A percentile compares a stretch with the other conserved stretches of the same genome.
These are phyloP conservation scores for Hemibagrus guttatus DNA, from an alignment of 2,797 vertebrate species.

Conservation along the genomic window DNA sequence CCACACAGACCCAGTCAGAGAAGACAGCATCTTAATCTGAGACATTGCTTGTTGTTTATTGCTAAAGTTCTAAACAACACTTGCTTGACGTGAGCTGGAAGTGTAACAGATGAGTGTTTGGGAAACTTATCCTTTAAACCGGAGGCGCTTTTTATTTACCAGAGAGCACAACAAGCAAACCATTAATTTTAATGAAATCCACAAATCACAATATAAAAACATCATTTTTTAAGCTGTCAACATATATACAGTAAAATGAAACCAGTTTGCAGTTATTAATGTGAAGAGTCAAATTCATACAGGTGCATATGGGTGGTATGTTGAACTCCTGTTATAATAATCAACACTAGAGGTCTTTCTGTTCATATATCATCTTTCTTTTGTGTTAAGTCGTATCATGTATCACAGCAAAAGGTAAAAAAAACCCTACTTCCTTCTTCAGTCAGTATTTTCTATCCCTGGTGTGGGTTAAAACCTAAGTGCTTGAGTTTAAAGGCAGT, in stretches of 20 bases:
- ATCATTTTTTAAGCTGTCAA: too few species aligned
- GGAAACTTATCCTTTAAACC: not conserved
- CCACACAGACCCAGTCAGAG: too few species aligned
- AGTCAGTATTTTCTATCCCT: not conserved
- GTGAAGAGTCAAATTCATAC: too few species aligned
- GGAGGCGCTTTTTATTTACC: too few species aligned
- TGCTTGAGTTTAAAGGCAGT: not conserved
- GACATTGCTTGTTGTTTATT: not conserved
- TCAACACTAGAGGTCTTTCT: not conserved
- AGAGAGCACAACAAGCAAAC: too few species aligned
- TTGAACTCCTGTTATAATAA: too few species aligned
- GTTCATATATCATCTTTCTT: not conserved
- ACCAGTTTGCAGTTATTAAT: too few species aligned
- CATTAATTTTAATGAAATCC: not conserved
- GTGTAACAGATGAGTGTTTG: not conserved
- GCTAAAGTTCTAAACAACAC: not conserved
- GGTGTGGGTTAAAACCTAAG: too few species aligned
- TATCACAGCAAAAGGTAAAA: not conserved
- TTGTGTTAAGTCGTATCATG: not conserved
- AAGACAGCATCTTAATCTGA: too few species aligned
- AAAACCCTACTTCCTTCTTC: not conserved
- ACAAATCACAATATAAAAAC: too few species aligned
- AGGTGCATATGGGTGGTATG: too few species aligned
- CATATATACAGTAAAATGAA: too few species aligned
- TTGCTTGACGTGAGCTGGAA: not conserved